Evolutionary conservation across 2,888 invertebrate species (phyloP).

Genomic region (Xanthorhoe designata): DNA sequence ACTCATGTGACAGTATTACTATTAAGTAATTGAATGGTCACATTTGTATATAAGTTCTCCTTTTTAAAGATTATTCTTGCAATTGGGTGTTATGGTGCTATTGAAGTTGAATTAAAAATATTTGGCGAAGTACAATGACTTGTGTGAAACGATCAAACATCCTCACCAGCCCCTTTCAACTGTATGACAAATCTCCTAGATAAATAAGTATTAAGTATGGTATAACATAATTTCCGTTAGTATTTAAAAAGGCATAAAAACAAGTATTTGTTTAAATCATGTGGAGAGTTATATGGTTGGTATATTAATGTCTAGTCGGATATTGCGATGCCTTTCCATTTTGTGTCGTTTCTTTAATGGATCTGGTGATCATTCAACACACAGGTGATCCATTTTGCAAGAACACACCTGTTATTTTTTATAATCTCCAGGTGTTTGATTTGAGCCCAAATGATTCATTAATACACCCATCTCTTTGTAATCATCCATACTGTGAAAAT

Average conservation of each 20-base stretch:
- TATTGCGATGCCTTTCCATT: slow-evolving; percentile 1
- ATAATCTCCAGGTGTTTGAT: neutral
- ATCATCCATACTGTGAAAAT: neutral
- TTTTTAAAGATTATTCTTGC: too few species aligned
- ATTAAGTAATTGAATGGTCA: too few species aligned
- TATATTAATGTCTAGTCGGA: neutral
- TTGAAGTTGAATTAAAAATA: neutral
- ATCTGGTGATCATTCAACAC: neutral
- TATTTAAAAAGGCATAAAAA: neutral
- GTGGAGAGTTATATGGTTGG: slow-evolving; percentile 1
- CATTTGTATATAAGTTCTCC: too few species aligned
- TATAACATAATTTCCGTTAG: neutral
- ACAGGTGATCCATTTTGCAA: neutral
- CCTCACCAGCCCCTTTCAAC: neutral
- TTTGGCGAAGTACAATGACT: neutral
- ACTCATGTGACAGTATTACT: too few species aligned
- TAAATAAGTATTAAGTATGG: neutral
- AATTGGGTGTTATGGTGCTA: too few species aligned
- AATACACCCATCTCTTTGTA: neutral
- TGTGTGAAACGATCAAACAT: neutral
- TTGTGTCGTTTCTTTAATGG: neutral
- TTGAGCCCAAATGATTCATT: neutral
- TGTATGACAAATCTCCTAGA: neutral
- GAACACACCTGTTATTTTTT: neutral
- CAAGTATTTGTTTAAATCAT: neutral